Evolutionary conservation across 1,140 invertebrate genomes (phyloP), one percentile per base, ranked within the genome.

Genomic region (Dreissena rostriformis): DNA sequence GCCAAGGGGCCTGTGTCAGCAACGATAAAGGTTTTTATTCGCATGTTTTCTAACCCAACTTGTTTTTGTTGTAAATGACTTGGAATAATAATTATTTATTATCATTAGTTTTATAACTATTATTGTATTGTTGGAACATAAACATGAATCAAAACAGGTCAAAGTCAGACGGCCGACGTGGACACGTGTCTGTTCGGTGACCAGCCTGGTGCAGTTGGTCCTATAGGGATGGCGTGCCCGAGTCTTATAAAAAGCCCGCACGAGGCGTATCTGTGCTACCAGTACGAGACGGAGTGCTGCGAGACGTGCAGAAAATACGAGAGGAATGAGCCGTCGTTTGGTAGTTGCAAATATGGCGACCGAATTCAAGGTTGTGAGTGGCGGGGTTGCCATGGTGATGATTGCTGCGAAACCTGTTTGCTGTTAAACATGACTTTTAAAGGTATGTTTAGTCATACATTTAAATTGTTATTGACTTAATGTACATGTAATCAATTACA

Each of bases 361-460:
- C 68, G 28, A 49, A 68, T 65, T 19, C 10, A 55, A 15, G 6
- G 6, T 17, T 80, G 77, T 53, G 57, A 55, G 4, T 19, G 14
- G 7, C 17, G 15, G 6, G 67, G 57, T 22, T 80, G 77, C 22
- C 28, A 29, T 8, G 29, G 39, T 14, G 65, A 71, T 19, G 4
- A 65, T 39, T 80, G 77, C 28, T 80, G 77, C 22, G 77, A 80
- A 53, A 71, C 66, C 8, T 80, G 77, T 49, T 49, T 26, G 11
- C 15, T 57, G 29, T 7, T 61, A 15, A 12, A 28, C 11, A 53
- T 51, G 26, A 17, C 15, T 26, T 53, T 80, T 8, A 24, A 7
- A 70, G 65, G 77, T 79, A 79, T 72, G 0, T 67, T 67, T 5
- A 28, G 24, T 22, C 65, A 67, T 24, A 67, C 14, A 26, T 28